Base-by-base conservation (phyloP, 2,113 vertebrate genomes). In the Bubo bubo region DNA sequence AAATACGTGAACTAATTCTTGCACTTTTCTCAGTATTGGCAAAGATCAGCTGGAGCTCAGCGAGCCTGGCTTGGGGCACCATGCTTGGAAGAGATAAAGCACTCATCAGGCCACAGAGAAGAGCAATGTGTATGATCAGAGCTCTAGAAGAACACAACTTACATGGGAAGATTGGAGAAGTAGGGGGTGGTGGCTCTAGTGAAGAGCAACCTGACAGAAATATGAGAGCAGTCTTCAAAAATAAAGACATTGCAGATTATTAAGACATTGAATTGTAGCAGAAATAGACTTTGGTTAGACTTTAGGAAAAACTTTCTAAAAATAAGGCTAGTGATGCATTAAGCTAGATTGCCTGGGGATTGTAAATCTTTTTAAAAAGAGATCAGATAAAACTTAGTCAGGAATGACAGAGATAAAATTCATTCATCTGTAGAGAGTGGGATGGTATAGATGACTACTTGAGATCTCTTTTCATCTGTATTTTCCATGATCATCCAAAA, bases 261-360 rank as follows among this genome's bases (percentile, higher is more conserved):
- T 75, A 85, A 81, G 56, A 87, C 70, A 95, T 92, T 95, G 67
- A 37, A 37, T 68, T 89, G 84, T 49, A 90, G 77, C 73, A 94
- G 70, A 87, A 97, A 94, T 68, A 96, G 81, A 37, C 62, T 85
- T 93, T 85, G 53, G 39, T 85, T 70, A 94, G 77, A 87, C 77
- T 60, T 79, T 41, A 90, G 70, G 45, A 94, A 96, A 86, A 95
- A 35, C 39, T 66, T 96, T 88, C 92, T 94, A 90, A 95, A 97
- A 95, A 95, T 93, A 95, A 88, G 77, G 45, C 62, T 85, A 68
- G 58, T 35, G 70, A 79, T 86, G 55, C 82, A 73, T 80, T 92
- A 79, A 86, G 43, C 37, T 62, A 82, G 74, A 91, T 73, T 82
- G 90, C 96, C 93, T 82, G 62, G 43, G 87, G 93, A 85, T 17